These are phyloP conservation scores for Ochotona curzoniae DNA, from an alignment of 2,113 vertebrate species.

Conservation along the genomic window DNA sequence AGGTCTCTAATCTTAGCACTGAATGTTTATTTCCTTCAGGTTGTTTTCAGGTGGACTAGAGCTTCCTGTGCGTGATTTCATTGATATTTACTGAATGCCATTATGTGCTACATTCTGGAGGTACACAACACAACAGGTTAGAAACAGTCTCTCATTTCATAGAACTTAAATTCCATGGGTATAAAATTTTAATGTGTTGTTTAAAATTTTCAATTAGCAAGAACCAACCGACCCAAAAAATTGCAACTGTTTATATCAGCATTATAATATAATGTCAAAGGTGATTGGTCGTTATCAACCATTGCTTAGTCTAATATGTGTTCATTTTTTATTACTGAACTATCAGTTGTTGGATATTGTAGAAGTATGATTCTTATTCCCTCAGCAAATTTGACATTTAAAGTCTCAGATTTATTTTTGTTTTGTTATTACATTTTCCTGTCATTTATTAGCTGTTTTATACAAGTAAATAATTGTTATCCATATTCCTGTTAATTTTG, in stretches of 20 bases:
- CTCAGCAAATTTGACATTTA: background rate
- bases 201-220: background rate
- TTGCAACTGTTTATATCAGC: background rate
- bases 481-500: background rate
- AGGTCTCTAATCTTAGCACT: background rate
- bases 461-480: background rate
- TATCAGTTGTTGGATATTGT: background rate
- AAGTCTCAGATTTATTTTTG: background rate
- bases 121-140: background rate
- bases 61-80: background rate
- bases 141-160: background rate
- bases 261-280: too few species aligned
- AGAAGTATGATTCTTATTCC: background rate
- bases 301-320: background rate
- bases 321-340: background rate
- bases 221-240: background rate
- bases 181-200: background rate
- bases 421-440: background rate
- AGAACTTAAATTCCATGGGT: background rate
- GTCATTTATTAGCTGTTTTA: conserved; percentile 17
- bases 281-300: background rate
- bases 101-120: background rate
- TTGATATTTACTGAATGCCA: background rate
- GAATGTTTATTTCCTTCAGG: background rate
- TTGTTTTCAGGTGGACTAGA: background rate